These are phyloP conservation scores for Odontesthes bonariensis DNA, from an alignment of 2,113 vertebrate genomes.

Conservation along the genomic window DNA sequence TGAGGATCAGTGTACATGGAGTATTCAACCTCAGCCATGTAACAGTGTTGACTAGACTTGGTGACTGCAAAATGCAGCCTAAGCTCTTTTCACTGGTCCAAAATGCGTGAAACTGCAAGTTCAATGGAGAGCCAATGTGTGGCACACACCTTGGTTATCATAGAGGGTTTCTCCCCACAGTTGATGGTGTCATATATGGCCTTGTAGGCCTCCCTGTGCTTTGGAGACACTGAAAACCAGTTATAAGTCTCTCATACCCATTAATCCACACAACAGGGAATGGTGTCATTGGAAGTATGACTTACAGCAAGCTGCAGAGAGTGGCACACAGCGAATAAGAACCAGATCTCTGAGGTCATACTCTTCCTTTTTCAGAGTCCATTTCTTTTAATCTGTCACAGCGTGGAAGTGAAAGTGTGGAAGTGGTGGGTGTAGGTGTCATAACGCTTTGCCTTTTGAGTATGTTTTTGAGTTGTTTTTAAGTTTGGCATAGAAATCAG, in stretches of 20 bases:
- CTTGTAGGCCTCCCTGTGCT: not conserved
- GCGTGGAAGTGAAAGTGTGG: not conserved
- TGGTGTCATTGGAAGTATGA: not conserved
- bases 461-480: slow-evolving; percentile 7
- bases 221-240: slow-evolving; percentile 27
- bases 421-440: not conserved
- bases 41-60: slow-evolving; percentile 20
- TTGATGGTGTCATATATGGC: slow-evolving; percentile 10
- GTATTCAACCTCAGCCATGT: slow-evolving; percentile 16
- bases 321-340: not conserved
- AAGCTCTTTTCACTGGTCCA: slow-evolving; percentile 1
- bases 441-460: slow-evolving; percentile 12
- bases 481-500: slow-evolving; percentile 16
- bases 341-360: slow-evolving; percentile 8
- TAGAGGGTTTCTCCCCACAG: slow-evolving; percentile 34
- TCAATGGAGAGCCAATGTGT: slow-evolving; percentile 15
- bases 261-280: not conserved
- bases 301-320: not conserved
- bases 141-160: slow-evolving; percentile 28
- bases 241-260: slow-evolving; percentile 1
- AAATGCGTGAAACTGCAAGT: slow-evolving; percentile 6
- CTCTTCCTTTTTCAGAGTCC: not conserved
- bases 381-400: not conserved
- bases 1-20: slow-evolving; percentile 5
- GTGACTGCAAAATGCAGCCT: slow-evolving; percentile 7